Conservation (phyloP, 2,797 vertebrate genomes). For the Chelon labrosus region DNA sequence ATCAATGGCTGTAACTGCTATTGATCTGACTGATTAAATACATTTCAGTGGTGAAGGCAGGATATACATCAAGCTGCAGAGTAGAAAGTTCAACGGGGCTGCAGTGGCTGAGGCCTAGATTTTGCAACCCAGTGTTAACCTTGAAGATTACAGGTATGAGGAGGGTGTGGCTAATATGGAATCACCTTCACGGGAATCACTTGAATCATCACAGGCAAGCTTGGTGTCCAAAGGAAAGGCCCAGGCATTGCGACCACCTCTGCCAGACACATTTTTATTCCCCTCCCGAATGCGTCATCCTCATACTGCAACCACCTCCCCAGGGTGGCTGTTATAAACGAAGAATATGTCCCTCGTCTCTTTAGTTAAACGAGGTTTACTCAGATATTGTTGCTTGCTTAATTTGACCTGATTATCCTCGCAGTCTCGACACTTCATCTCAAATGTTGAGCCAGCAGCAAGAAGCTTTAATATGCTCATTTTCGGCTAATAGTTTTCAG, state of each 20-base stretch:
- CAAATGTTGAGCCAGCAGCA: constrained; percentile 34
- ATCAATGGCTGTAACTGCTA: constrained; percentile 59
- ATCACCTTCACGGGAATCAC: constrained; percentile 9
- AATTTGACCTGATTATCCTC: constrained; percentile 52
- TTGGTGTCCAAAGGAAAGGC: not conserved
- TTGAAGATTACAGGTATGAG: constrained; percentile 26
- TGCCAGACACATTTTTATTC: constrained; percentile 24
- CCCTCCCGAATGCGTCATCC: constrained; percentile 41
- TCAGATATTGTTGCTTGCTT: constrained; percentile 45
- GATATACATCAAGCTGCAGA: constrained; percentile 45
- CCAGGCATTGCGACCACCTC: constrained; percentile 31
- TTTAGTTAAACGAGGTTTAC: constrained; percentile 52
- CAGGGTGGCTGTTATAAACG: constrained; percentile 35
- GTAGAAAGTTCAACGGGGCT: not conserved
- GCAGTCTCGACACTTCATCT: constrained; percentile 46
- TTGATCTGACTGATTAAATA: constrained; percentile 64
- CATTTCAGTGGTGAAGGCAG: constrained; percentile 28
- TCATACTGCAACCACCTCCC: constrained; percentile 6
- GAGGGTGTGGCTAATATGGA: constrained; percentile 25
- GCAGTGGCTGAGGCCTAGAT: not conserved
- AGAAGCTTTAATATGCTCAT: constrained; percentile 63
- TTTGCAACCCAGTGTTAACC: constrained; percentile 8
- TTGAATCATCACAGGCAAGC: constrained; percentile 16
- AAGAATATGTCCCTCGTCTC: constrained; percentile 38
- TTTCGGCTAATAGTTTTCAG: constrained; percentile 68